Conservation (phyloP, 1,140 invertebrate genomes). For the Leptestheria dahalacensis region DNA sequence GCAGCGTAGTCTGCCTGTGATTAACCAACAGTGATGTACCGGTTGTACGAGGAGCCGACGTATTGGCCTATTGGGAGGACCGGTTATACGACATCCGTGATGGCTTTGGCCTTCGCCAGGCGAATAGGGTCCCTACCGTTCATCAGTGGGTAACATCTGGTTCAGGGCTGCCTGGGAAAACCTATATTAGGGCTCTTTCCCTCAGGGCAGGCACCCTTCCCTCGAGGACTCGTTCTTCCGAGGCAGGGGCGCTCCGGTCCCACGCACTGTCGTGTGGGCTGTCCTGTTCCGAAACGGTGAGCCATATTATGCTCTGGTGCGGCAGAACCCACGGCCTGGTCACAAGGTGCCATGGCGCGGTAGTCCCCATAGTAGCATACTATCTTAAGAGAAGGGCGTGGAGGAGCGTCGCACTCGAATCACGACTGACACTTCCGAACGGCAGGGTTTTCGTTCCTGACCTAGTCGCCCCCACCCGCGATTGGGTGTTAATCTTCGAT, state of each 20-base stretch:
- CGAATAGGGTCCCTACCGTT: neutral
- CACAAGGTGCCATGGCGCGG: constrained; percentile 24
- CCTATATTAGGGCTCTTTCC: constrained; percentile 20
- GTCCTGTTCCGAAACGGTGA: constrained; percentile 24
- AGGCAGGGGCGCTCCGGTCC: constrained; percentile 11
- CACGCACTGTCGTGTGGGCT: constrained; percentile 25
- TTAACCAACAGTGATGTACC: neutral
- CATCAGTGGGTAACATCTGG: neutral
- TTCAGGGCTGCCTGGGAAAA: neutral
- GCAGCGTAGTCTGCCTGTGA: too few species aligned
- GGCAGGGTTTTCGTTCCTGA: too few species aligned
- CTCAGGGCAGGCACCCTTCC: constrained; percentile 20
- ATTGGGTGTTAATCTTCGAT: too few species aligned
- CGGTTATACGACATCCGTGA: neutral
- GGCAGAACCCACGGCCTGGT: constrained; percentile 25
- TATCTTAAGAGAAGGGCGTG: neutral
- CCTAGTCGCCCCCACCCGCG: too few species aligned
- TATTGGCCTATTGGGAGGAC: neutral
- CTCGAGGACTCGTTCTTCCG: constrained; percentile 6
- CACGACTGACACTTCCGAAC: too few species aligned
- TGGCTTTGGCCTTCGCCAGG: neutral
- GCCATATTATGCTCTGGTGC: constrained; percentile 28
- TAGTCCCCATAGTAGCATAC: constrained; percentile 14
- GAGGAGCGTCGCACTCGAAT: neutral
- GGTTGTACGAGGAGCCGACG: too few species aligned